Evolutionary conservation across 2,797 vertebrate species (phyloP), one percentile per base, ranked within the genome.

Genomic region (Sphenopsis melanotis): DNA sequence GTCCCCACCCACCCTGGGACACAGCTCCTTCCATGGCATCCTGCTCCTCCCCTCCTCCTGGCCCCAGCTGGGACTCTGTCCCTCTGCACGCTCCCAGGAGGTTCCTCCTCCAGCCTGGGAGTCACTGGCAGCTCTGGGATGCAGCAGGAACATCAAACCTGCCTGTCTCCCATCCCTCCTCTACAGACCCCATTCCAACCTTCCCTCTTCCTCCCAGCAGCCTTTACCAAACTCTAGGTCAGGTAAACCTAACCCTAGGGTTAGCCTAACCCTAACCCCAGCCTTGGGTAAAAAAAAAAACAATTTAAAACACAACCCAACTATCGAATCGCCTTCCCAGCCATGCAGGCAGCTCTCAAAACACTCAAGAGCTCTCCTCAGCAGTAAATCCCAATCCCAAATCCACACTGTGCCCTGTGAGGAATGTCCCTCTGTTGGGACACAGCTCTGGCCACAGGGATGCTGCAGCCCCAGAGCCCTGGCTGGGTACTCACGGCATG

Each of bases 401-500:
- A 70, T 1, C 11, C 49, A 30, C 0, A 0, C 44, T 11, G 41
- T 21, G 24, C 44, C 60, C 66, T 34, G 14, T 2, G 3, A 20
- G 39, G 57, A 79, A 39, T 5, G 32, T 37, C 42, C 0, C 53
- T 15, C 57, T 47, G 20, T 11, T 7, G 72, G 30, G 18, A 42
- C 41, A 42, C 41, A 42, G 41, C 41, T 42, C 41, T 42, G 41
- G 34, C 47, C 52, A 17, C 1, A n/a, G 44, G 39, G 49, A 36
- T 2, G 15, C 47, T 44, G 10, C 74, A 55, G 49, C 34, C 53
- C 57, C 37, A 37, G 30, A 53, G 53, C 7, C 52, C 37, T 18
- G 3, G 17, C 0, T 0, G 6, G 66, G 60, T 95, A 99, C 99
- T 99, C 97, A 99, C 99, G 99, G 99, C 99, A 99, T 99, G 46